Evolutionary conservation across 2,797 vertebrate species (phyloP).

Genomic region (Tenualosa ilisha): DNA sequence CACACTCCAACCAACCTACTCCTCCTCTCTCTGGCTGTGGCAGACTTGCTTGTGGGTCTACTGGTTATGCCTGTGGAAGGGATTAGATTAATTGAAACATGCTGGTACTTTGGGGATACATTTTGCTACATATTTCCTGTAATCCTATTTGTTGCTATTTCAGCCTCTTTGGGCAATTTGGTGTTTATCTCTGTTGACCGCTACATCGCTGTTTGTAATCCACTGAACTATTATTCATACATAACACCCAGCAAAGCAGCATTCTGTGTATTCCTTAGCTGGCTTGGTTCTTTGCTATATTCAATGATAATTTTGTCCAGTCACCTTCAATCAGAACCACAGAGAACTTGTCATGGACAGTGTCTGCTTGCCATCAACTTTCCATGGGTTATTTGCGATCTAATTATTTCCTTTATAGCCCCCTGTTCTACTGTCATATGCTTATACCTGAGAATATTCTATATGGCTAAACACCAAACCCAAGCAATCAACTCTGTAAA

Average conservation of each 20-base stretch:
- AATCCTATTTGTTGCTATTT: slow-evolving; percentile 67
- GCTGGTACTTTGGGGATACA: slow-evolving; percentile 73
- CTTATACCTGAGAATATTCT: slow-evolving; percentile 61
- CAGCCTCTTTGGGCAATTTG: slow-evolving; percentile 75
- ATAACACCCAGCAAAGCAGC: slow-evolving; percentile 51
- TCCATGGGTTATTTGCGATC: slow-evolving; percentile 47
- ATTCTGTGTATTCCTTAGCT: slow-evolving; percentile 56
- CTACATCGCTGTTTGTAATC: slow-evolving; percentile 68
- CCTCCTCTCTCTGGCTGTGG: slow-evolving; percentile 73
- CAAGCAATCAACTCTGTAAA: slow-evolving; percentile 38
- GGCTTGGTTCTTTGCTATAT: slow-evolving; percentile 54
- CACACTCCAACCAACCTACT: slow-evolving; percentile 76
- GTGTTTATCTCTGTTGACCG: slow-evolving; percentile 71
- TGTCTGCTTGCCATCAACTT: slow-evolving; percentile 55
- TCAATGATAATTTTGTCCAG: slow-evolving; percentile 43
- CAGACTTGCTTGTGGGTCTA: slow-evolving; percentile 75
- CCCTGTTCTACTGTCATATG: slow-evolving; percentile 57
- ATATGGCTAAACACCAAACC: slow-evolving; percentile 58
- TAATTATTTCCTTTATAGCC: slow-evolving; percentile 55
- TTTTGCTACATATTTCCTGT: slow-evolving; percentile 70
- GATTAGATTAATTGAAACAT: slow-evolving; percentile 67
- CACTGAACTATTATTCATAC: slow-evolving; percentile 56
- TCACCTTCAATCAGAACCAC: slow-evolving; percentile 46
- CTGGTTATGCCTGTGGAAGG: slow-evolving; percentile 74
- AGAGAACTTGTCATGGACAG: slow-evolving; percentile 56